Evolutionary conservation across 2,113 vertebrate genomes (phyloP).

Genomic region (Rhabdornis inornatus): DNA sequence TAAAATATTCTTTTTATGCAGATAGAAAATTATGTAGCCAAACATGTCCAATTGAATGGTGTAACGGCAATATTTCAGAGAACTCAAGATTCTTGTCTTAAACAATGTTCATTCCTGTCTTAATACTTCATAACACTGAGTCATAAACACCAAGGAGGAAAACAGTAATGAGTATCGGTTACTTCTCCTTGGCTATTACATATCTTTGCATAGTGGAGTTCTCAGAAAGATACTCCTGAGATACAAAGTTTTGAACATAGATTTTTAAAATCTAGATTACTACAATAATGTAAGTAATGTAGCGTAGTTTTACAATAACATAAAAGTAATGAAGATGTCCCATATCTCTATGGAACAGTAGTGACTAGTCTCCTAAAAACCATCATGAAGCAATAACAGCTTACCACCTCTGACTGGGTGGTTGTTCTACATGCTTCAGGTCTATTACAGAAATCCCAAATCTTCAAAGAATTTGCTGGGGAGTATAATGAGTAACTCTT

Average conservation of each 20-base stretch:
- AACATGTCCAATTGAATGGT: neutral
- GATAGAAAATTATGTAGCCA: neutral
- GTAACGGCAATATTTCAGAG: neutral
- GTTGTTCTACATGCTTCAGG: constrained; percentile 3
- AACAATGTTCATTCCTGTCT: neutral
- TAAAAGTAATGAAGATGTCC: neutral
- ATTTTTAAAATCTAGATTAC: neutral
- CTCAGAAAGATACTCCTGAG: neutral
- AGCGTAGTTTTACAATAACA: neutral
- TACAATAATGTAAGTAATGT: neutral
- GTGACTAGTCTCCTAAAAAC: neutral
- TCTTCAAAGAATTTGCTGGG: constrained; percentile 42
- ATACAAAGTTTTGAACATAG: neutral
- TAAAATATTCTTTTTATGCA: neutral
- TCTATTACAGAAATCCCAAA: constrained; percentile 40
- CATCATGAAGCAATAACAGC: neutral
- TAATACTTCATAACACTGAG: neutral
- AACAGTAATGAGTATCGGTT: neutral
- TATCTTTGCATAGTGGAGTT: neutral
- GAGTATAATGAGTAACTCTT: constrained; percentile 64
- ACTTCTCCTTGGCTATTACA: neutral
- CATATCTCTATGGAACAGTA: neutral
- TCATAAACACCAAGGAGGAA: constrained; percentile 2
- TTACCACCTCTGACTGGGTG: neutral
- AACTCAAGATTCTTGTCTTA: neutral